Conservation (phyloP, 2,113 vertebrate genomes). For the Ailuropoda melanoleuca region DNA sequence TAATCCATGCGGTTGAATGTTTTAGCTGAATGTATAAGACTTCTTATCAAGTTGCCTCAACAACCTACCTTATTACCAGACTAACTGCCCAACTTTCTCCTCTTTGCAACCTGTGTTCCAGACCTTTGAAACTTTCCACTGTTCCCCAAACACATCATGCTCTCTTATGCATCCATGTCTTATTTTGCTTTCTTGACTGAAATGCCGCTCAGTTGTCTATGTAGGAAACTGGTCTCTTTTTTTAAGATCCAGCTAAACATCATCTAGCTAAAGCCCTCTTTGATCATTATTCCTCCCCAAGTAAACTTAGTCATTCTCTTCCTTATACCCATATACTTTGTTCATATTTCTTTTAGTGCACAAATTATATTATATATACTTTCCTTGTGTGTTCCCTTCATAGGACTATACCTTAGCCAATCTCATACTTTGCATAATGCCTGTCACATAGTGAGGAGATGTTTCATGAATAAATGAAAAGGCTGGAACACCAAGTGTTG, state of each 20-base stretch:
- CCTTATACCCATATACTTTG: background rate
- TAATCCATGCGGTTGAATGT: background rate
- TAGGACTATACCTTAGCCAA: background rate
- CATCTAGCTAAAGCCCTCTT: background rate
- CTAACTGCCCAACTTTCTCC: background rate
- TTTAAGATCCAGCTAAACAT: background rate
- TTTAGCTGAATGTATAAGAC: background rate
- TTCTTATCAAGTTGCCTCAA: background rate
- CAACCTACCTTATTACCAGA: background rate
- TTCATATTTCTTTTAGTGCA: background rate
- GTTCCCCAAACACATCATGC: background rate
- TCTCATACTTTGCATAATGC: slow-evolving; percentile 2
- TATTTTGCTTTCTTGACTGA: background rate
- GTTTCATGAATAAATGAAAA: background rate
- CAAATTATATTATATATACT: background rate
- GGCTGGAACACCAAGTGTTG: background rate
- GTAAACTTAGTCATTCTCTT: background rate
- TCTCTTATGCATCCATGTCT: background rate
- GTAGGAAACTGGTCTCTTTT: background rate
- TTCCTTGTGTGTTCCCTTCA: background rate
- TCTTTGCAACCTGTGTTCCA: background rate
- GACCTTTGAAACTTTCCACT: background rate
- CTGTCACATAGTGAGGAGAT: background rate
- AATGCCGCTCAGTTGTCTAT: background rate
- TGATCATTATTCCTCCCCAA: background rate